A percentile compares a stretch with the other conserved stretches of the same genome.
These are phyloP conservation scores for Selenia dentaria DNA, from an alignment of 2,888 invertebrate species.

Conservation along the genomic window DNA sequence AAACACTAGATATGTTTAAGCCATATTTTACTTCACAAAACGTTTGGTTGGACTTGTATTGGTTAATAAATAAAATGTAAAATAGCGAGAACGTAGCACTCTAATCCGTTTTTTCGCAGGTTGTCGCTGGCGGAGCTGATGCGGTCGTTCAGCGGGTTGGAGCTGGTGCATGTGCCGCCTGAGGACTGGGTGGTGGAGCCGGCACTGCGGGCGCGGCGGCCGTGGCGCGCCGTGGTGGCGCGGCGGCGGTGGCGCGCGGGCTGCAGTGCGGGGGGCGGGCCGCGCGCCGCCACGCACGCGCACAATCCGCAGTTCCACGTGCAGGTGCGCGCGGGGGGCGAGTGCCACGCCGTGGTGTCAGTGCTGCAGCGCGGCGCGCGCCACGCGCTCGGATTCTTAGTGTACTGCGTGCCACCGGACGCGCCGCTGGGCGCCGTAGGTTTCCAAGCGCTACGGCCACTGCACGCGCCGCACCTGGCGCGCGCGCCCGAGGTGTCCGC, in stretches of 20 bases:
- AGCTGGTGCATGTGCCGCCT: neutral
- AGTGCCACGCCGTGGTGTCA: neutral
- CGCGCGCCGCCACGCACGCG: neutral
- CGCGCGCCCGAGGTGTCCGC: conserved; percentile 20
- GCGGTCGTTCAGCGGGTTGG: neutral
- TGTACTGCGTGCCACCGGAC: neutral
- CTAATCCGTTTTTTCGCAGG: no score
- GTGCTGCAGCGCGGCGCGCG: neutral
- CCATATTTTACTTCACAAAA: no score
- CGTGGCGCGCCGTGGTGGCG: neutral
- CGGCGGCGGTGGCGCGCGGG: neutral
- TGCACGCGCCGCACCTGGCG: neutral
- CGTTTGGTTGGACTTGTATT: no score
- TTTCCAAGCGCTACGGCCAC: neutral
- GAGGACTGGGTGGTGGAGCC: neutral
- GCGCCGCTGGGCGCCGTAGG: neutral
- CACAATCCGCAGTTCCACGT: neutral
- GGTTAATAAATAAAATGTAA: no score
- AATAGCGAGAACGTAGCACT: no score
- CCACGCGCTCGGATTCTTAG: neutral
- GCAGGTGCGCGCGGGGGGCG: neutral
- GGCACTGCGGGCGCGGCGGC: neutral
- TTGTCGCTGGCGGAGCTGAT: neutral
- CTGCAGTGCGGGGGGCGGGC: neutral
- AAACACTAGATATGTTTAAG: no score